phyloP scores from a whole-genome alignment of 2,797 vertebrate species.

The Muraenolepis orangiensis region DNA sequence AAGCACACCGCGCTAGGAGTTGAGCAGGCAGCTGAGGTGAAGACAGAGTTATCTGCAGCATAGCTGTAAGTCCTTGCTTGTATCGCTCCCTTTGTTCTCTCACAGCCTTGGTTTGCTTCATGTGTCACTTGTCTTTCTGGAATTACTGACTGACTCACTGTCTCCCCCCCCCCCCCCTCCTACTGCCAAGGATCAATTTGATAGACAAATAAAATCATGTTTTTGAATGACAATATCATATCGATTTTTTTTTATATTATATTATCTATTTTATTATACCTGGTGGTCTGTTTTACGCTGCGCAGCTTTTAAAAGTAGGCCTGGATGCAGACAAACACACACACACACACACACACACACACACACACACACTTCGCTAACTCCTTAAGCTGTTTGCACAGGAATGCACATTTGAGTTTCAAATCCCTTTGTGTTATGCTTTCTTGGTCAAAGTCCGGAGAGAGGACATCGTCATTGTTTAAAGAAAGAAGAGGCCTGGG shows the following conservation, averaged over 20 bases:
- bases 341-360: not conserved
- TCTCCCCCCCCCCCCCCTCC: too few relatives aligned
- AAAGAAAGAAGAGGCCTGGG: not conserved
- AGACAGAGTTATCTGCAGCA: not conserved
- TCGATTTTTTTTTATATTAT: not conserved
- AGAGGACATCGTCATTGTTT: not conserved
- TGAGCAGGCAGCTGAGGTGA: not conserved
- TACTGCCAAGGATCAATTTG: too few relatives aligned
- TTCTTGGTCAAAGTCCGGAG: not conserved
- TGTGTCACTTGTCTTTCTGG: not conserved
- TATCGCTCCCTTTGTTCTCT: not conserved
- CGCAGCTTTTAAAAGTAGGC: not conserved
- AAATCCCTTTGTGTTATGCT: not conserved
- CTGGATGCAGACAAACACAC: not conserved
- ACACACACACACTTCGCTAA: not conserved
- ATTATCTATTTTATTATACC: not conserved
- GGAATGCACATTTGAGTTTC: not conserved
- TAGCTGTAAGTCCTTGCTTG: not conserved
- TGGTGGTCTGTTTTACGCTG: not conserved
- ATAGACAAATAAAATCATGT: not conserved
- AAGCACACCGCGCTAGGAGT: not conserved
- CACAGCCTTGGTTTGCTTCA: not conserved
- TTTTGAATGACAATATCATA: too few relatives aligned
- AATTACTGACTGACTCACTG: not conserved
- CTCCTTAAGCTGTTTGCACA: not conserved